Conservation (phyloP, 2,888 invertebrate species). For the Cremastinae sp. region DNA sequence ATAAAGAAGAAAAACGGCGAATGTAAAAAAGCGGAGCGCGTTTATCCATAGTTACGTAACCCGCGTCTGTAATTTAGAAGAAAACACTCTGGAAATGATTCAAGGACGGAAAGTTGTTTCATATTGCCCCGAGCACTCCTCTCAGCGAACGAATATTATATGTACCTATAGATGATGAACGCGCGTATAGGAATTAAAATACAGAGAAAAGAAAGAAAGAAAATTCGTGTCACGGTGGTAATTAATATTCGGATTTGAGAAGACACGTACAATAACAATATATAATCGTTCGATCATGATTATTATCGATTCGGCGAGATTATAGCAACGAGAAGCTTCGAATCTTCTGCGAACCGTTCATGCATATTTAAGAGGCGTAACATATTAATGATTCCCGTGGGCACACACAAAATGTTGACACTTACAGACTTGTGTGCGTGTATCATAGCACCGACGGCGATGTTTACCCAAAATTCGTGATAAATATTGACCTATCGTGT, state of each 20-base stretch:
- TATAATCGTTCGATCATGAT: conserved; percentile 41
- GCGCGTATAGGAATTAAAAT: conserved; percentile 9
- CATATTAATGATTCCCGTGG: conserved; percentile 29
- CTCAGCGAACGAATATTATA: too few species aligned
- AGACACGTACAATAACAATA: conserved; percentile 19
- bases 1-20: too few species aligned
- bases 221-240: conserved; percentile 12
- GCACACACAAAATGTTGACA: conserved; percentile 17
- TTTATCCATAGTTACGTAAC: too few species aligned
- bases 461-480: conserved; percentile 34
- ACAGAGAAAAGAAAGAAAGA: background rate
- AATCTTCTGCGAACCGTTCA: conserved; percentile 4
- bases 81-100: too few species aligned
- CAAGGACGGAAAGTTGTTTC: too few species aligned
- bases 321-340: conserved; percentile 20
- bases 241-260: conserved; percentile 24
- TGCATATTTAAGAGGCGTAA: conserved; percentile 44
- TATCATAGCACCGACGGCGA: conserved; percentile 1
- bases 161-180: background rate
- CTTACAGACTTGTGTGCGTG: background rate
- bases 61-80: too few species aligned
- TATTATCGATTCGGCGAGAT: conserved; percentile 33
- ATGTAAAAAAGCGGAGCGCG: too few species aligned
- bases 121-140: too few species aligned
- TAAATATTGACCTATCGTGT: conserved; percentile 32